phyloP scores from a whole-genome alignment of 2,797 vertebrate species.

The Rousettus madagascariensis region DNA sequence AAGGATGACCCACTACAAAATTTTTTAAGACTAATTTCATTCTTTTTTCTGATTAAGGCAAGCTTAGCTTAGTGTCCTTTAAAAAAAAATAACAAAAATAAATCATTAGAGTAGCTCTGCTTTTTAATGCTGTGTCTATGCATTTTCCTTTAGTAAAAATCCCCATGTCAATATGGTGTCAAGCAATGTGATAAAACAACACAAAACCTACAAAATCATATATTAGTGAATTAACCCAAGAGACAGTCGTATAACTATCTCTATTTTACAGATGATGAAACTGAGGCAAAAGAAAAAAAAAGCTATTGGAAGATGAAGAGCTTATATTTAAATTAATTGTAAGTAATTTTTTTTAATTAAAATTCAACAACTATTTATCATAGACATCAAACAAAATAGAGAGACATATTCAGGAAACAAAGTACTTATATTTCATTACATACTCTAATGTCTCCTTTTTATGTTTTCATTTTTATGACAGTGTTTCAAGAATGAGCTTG shows the following conservation, averaged over 20 bases:
- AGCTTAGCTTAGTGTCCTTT: not conserved
- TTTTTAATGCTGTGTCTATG: not conserved
- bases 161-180: not conserved
- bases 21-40: not conserved
- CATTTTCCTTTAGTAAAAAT: not conserved
- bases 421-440: not conserved
- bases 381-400: not conserved
- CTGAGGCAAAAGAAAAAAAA: not conserved
- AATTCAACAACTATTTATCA: constrained; percentile 2
- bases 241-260: not conserved
- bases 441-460: not conserved
- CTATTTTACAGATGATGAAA: not conserved
- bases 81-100: not conserved
- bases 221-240: not conserved
- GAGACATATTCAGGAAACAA: not conserved
- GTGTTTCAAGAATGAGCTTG: not conserved
- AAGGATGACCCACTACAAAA: not conserved
- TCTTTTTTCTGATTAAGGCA: not conserved
- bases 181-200: constrained; percentile 27
- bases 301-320: not conserved
- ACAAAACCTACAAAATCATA: not conserved
- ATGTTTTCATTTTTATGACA: constrained; percentile 20
- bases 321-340: not conserved
- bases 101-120: not conserved
- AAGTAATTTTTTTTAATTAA: constrained; percentile 10